Conservation (phyloP, 2,113 vertebrate genomes). For the Porphyrio hochstetteri region DNA sequence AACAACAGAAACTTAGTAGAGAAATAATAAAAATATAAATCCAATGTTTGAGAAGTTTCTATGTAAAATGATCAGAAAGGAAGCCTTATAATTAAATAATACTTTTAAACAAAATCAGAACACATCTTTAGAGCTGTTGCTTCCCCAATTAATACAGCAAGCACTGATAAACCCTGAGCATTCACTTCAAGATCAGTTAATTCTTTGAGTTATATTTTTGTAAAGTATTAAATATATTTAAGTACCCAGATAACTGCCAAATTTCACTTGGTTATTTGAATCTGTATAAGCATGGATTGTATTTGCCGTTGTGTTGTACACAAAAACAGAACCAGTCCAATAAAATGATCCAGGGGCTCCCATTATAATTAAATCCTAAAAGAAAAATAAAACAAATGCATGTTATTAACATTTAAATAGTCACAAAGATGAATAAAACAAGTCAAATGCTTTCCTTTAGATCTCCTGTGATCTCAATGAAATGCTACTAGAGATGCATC, state of each 20-base stretch:
- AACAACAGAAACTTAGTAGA: not conserved
- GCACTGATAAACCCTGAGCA: not conserved
- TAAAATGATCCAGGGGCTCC: conserved; percentile 92
- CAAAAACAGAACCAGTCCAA: conserved; percentile 92
- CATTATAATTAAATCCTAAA: conserved; percentile 93
- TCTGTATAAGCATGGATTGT: conserved; percentile 80
- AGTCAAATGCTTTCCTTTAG: not conserved
- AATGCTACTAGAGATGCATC: not conserved
- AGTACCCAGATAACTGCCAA: conserved; percentile 93
- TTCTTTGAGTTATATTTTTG: not conserved
- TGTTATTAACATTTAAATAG: not conserved
- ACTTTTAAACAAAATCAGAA: not conserved
- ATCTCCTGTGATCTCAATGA: not conserved
- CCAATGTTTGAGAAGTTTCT: not conserved
- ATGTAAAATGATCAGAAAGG: not conserved
- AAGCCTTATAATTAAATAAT: not conserved
- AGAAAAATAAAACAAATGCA: conserved; percentile 38
- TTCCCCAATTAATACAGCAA: not conserved
- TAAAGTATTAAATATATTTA: not conserved
- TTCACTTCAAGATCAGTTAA: not conserved
- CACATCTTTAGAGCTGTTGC: not conserved
- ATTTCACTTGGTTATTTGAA: conserved; percentile 78
- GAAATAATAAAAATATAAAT: not conserved
- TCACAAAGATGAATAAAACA: not conserved
- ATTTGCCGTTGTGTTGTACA: conserved; percentile 82